phyloP scores from a whole-genome alignment of 2,888 invertebrate species.

The Bugulina stolonifera region DNA sequence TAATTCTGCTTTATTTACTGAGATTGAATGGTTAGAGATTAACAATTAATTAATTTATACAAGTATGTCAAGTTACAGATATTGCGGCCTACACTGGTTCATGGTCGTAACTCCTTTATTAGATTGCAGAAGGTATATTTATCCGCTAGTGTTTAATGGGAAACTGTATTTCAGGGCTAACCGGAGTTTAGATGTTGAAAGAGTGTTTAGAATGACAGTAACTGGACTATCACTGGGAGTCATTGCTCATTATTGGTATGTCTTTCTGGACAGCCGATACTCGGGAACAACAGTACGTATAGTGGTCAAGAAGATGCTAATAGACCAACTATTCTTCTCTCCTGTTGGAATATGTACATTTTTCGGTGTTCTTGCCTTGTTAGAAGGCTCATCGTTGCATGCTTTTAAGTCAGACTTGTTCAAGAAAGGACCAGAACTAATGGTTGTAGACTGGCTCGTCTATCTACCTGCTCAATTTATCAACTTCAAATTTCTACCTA shows the following conservation, averaged over 20 bases:
- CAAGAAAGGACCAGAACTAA: constrained; percentile 70
- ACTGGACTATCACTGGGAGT: constrained; percentile 73
- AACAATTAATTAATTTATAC: too few relatives aligned
- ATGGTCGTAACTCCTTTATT: too few relatives aligned
- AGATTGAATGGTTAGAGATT: too few relatives aligned
- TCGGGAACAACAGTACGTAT: constrained; percentile 62
- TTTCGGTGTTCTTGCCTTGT: constrained; percentile 67
- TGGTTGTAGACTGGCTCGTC: constrained; percentile 79
- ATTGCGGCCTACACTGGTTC: too few relatives aligned
- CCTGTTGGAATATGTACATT: constrained; percentile 73
- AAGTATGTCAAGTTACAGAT: too few relatives aligned
- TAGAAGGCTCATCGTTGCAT: constrained; percentile 60
- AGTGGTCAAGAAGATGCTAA: constrained; percentile 66
- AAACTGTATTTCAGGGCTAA: too few relatives aligned
- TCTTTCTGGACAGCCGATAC: constrained; percentile 65
- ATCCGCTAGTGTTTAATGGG: too few relatives aligned
- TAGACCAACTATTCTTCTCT: constrained; percentile 79
- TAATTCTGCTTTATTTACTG: too few relatives aligned
- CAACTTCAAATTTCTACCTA: constrained; percentile 83
- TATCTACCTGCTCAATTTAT: constrained; percentile 89
- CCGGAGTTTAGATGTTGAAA: constrained; percentile 46
- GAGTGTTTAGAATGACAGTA: constrained; percentile 71
- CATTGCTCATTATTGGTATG: constrained; percentile 81
- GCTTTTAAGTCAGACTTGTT: constrained; percentile 60
- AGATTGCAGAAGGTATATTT: too few relatives aligned